Conservation (phyloP, 2,113 vertebrate species). For the Garra rufa region DNA sequence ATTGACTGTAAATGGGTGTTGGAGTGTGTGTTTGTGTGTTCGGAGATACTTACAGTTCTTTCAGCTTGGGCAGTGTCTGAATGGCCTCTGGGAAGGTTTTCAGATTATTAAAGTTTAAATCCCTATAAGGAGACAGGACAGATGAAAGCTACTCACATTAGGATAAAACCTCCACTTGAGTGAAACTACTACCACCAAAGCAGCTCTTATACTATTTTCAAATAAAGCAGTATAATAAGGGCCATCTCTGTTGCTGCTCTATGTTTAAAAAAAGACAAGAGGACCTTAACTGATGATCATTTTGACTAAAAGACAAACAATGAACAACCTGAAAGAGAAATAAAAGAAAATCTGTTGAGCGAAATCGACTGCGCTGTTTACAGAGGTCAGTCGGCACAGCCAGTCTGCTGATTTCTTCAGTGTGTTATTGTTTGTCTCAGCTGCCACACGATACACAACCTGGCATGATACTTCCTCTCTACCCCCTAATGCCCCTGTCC, state of each 20-base stretch:
- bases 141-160: slow-evolving; percentile 17
- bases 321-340: not conserved
- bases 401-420: slow-evolving; percentile 6
- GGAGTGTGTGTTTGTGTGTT: slow-evolving; percentile 9
- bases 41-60: slow-evolving; percentile 90
- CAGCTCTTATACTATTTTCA: not conserved
- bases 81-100: slow-evolving; percentile 92
- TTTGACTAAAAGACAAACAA: not conserved
- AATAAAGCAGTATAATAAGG: not conserved
- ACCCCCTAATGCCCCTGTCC: slow-evolving; percentile 31
- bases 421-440: slow-evolving; percentile 40
- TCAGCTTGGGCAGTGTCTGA: slow-evolving; percentile 89
- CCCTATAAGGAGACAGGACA: slow-evolving; percentile 73
- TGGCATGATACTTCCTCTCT: slow-evolving; percentile 30
- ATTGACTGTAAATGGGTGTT: slow-evolving; percentile 2
- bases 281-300: not conserved
- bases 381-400: not conserved
- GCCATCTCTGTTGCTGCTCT: not conserved
- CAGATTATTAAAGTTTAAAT: slow-evolving; percentile 97
- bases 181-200: not conserved
- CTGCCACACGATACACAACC: slow-evolving; percentile 32
- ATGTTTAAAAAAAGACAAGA: not conserved
- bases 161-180: not conserved
- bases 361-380: not conserved
- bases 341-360: not conserved